Evolutionary conservation across 2,888 invertebrate species (phyloP).

Genomic region (Ornithoptera priamus): DNA sequence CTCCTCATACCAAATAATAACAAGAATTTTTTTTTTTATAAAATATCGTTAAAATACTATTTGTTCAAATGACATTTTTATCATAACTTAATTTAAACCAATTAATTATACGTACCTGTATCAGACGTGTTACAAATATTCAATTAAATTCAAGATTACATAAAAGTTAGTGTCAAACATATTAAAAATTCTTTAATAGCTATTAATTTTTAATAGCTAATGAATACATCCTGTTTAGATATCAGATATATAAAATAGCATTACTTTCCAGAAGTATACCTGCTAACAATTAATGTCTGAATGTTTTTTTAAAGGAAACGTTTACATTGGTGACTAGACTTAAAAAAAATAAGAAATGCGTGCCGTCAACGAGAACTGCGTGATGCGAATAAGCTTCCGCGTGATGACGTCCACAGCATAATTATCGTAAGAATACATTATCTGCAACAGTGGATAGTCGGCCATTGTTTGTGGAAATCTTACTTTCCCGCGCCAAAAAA

Average conservation of each 20-base stretch:
- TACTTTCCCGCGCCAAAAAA: slow-evolving; percentile 30
- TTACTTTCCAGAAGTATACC: background rate
- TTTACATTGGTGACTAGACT: background rate
- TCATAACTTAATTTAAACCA: background rate
- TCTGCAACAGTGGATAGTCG: slow-evolving; percentile 28
- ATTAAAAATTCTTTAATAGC: background rate
- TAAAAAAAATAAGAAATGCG: slow-evolving; percentile 19
- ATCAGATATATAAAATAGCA: background rate
- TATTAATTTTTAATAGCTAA: too few relatives aligned
- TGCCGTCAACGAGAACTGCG: slow-evolving; percentile 19
- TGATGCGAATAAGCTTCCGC: slow-evolving; percentile 28
- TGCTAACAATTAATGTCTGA: background rate
- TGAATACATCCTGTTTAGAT: too few relatives aligned
- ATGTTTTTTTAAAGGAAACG: background rate
- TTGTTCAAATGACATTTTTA: slow-evolving; percentile 14
- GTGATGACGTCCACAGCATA: slow-evolving; percentile 25
- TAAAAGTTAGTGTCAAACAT: background rate
- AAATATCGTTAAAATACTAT: slow-evolving; percentile 17
- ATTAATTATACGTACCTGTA: background rate
- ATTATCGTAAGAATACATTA: slow-evolving; percentile 30
- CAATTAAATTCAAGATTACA: background rate
- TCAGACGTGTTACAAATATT: background rate
- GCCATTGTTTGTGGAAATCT: slow-evolving; percentile 28
- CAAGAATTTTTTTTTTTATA: background rate
- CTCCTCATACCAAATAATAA: background rate